A percentile compares a stretch with the other conserved stretches of the same genome.
Evolutionary conservation across 2,888 invertebrate genomes (phyloP).

Genomic region (Andrena praecox): DNA sequence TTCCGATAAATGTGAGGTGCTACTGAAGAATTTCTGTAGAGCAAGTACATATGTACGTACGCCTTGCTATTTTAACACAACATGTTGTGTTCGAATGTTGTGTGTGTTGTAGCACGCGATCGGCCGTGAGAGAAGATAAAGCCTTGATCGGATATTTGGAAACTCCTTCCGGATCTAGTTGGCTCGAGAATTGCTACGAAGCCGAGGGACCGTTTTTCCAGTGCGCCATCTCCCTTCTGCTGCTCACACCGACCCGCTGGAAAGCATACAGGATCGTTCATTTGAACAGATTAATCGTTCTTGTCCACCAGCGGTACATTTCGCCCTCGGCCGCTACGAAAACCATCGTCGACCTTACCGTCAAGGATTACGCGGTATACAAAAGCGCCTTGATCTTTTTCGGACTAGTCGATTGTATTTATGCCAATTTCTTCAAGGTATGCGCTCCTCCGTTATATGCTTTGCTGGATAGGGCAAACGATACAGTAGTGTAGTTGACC

Average conservation of each 20-base stretch:
- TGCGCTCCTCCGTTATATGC: background rate
- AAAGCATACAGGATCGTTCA: slow-evolving; percentile 89
- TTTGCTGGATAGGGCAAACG: background rate
- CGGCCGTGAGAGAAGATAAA: slow-evolving; percentile 91
- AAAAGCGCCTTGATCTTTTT: slow-evolving; percentile 95
- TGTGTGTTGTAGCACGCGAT: slow-evolving; percentile 87
- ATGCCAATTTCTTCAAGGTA: slow-evolving; percentile 94
- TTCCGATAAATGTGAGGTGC: too few species aligned
- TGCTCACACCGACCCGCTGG: slow-evolving; percentile 93
- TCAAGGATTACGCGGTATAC: slow-evolving; percentile 92
- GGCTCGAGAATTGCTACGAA: slow-evolving; percentile 94
- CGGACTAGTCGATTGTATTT: slow-evolving; percentile 94
- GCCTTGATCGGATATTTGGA: slow-evolving; percentile 91
- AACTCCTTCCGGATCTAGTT: slow-evolving; percentile 87
- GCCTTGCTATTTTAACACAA: background rate
- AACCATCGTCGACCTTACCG: slow-evolving; percentile 85
- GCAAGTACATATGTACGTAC: too few species aligned
- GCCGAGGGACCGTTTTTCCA: slow-evolving; percentile 97
- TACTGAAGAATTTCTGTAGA: too few species aligned
- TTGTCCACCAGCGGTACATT: slow-evolving; percentile 91
- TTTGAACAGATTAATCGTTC: slow-evolving; percentile 91
- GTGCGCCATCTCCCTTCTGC: slow-evolving; percentile 91
- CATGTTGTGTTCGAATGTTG: too few species aligned
- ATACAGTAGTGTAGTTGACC: too few species aligned
- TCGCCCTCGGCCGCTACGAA: slow-evolving; percentile 88